Evolutionary conservation across 1,140 invertebrate genomes (phyloP), one percentile per base, ranked within the genome.

Genomic region (Drosophila sproati): DNA sequence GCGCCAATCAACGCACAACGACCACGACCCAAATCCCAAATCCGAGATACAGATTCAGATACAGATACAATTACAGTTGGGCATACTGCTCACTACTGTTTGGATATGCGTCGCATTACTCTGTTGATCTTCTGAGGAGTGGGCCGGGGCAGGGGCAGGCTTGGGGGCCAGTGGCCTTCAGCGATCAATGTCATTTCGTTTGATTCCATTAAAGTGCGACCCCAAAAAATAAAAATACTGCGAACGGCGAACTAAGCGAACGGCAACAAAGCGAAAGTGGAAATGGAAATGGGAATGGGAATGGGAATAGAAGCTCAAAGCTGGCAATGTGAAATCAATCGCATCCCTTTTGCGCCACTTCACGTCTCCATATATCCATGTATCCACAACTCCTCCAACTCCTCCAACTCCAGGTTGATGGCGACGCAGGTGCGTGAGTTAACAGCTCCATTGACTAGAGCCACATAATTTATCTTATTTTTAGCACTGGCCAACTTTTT

Each of bases 381-480:
- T 10, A 10, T 41, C 39, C 39, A 2, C 3, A 41, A 41, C 39
- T 34, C 39, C 20, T 41, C 20, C 3, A 41, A 41, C 39, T 34
- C 39, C 20, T 41, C 20, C 20, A 20, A 20, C 20, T 20, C 20
- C 20, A 20, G 20, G 20, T 20, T 20, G 20, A 20, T 20, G 20
- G 20, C 20, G 66, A 45, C 60, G 61, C 85, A 89, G 85, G 78
- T 89, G 85, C 72, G 80, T 82, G 64, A 81, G 80, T 89, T 87
- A 89, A 89, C 85, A 85, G 85, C 85, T 89, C 78, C 85, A 89
- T 89, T 89, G 85, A 89, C 85, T 89, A 78, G 63, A 69, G 80
- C 85, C 85, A 90, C 85, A 89, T 75, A 89, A 89, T 89, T 85
- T 85, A 89, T 89, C 85, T 89, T 89, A 89, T 89, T 89, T 89